Evolutionary conservation across 2,888 invertebrate genomes (phyloP), one percentile per base, ranked within the genome.

Genomic region (Stenolophus ochropezus): DNA sequence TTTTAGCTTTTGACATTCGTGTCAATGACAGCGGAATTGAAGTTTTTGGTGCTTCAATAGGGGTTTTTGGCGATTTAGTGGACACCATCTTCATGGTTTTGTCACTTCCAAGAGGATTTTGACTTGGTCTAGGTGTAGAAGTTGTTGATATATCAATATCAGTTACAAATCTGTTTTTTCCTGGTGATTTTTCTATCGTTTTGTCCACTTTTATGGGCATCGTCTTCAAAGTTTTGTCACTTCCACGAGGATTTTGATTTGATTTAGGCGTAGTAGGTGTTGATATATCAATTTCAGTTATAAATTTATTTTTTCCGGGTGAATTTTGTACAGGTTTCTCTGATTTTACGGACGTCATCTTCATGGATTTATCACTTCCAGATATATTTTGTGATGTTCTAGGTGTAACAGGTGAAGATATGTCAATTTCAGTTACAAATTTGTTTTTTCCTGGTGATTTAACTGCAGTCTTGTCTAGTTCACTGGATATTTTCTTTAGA

Each of bases 1-100:
- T 88, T 77, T 85, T 85, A 27, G 88, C 86, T 83, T 87, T 87
- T 8, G 87, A 85, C 56, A 87, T 83, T 49, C 81, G 49, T 2
- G 56, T 23, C 21, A 71, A 20, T 1, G 69, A n/a, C 5, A 71
- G 20, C 18, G 80, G 80, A 33, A 73, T 80, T 5, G 80, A 53
- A 5, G 79, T 69, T 5, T 65, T 20, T 0, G 73, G 33, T 8
- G 33, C 6, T 2, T 42, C 33, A 42, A 42, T 1, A 33, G 8
- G 33, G 6, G 33, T 42, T 42, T 42, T 42, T 42, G 33, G 1
- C 6, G 8, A 73, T 56, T 56, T 80, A 18, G 16, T 80, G 56
- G 71, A 56, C 4, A 18, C 1, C 53, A 16, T 49, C 73, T 21
- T 42, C 47, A 20, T 16, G 42, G 73, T 3, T 47, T 73, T 73